phyloP scores from a whole-genome alignment of 92 coral and sea anemone species.

The Epizoanthus fatuus region DNA sequence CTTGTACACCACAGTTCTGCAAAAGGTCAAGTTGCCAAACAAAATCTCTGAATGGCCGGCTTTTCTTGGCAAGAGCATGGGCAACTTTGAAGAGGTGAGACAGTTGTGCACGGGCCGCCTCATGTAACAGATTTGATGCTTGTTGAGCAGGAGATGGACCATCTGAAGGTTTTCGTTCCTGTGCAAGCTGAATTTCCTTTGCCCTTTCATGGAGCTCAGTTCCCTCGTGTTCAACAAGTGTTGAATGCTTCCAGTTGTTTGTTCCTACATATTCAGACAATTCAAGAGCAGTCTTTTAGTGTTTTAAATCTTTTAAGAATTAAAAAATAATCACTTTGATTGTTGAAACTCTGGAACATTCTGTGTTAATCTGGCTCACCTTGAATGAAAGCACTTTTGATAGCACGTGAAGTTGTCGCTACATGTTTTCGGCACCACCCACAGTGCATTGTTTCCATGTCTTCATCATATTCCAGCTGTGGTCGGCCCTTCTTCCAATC shows the following conservation, averaged over 20 bases:
- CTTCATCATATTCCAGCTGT: too few relatives aligned
- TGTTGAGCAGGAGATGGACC: conserved; percentile 28
- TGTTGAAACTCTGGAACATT: too few relatives aligned
- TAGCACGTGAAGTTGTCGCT: too few relatives aligned
- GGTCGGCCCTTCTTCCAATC: too few relatives aligned
- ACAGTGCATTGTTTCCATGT: too few relatives aligned
- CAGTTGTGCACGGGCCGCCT: conserved; percentile 25
- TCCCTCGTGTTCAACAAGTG: conserved; percentile 20
- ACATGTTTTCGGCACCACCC: too few relatives aligned
- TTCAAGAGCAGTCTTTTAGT: background rate
- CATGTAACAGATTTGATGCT: conserved; percentile 11
- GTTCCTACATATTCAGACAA: background rate
- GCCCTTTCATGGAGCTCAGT: conserved; percentile 19
- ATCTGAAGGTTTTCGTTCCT: conserved; percentile 26
- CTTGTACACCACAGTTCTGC: conserved; percentile 22
- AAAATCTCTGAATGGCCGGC: conserved; percentile 57
- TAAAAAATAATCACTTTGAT: background rate
- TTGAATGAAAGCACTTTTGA: too few relatives aligned
- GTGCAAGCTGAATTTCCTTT: conserved; percentile 17
- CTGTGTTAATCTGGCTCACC: too few relatives aligned
- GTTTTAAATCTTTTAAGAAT: background rate
- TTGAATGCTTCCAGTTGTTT: conserved; percentile 24
- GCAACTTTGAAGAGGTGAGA: conserved; percentile 46
- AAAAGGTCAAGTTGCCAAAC: conserved; percentile 47
- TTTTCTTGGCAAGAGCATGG: conserved; percentile 60